Conservation (phyloP, 2,113 vertebrate genomes). For the Thunnus maccoyii region DNA sequence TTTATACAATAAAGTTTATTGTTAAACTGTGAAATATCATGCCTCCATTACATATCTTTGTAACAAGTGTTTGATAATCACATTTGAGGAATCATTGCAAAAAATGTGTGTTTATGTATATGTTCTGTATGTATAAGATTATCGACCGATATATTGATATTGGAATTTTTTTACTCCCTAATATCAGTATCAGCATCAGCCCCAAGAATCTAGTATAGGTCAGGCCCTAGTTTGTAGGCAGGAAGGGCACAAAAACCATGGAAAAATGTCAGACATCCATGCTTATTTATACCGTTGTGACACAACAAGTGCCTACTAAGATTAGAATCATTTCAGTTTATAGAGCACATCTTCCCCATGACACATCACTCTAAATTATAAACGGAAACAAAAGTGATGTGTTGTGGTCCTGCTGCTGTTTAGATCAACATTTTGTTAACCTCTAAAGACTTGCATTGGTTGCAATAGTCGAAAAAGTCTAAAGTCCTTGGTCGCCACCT, state of each 20-base stretch:
- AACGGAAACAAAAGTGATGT: neutral
- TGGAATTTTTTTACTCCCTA: no score
- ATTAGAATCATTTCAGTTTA: neutral
- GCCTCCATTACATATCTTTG: no score
- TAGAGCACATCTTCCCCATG: no score
- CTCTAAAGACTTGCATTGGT: neutral
- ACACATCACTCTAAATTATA: neutral
- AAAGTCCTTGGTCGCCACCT: neutral
- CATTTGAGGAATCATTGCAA: no score
- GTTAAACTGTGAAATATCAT: no score
- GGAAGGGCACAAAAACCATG: neutral
- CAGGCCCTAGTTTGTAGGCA: neutral
- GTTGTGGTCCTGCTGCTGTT: neutral
- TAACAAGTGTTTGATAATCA: no score
- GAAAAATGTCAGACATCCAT: neutral
- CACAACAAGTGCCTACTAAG: neutral
- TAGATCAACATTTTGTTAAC: neutral
- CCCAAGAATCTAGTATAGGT: no score
- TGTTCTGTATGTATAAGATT: no score
- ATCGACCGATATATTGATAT: no score
- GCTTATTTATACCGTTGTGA: neutral
- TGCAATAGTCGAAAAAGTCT: neutral
- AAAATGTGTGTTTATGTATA: no score
- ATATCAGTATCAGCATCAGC: no score
- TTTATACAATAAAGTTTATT: no score